phyloP scores from a whole-genome alignment of 2,113 vertebrate species.

The Catharus minimus region DNA sequence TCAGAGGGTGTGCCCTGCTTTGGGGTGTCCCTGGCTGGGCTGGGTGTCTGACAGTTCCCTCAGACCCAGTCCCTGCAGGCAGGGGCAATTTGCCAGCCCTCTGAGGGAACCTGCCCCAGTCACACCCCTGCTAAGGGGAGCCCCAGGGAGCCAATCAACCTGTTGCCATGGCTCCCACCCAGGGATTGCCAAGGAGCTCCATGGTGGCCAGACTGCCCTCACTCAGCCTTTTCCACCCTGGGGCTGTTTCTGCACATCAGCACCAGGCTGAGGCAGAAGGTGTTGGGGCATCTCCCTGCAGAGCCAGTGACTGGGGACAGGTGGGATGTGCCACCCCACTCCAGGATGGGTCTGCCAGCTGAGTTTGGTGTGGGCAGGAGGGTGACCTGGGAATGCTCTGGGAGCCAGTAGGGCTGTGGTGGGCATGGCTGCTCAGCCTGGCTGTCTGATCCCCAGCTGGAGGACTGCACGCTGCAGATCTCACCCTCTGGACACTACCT shows the following conservation, averaged over 20 bases:
- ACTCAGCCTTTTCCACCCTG: neutral
- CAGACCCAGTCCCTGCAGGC: neutral
- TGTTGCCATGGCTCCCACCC: neutral
- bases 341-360: neutral
- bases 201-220: rapidly evolving
- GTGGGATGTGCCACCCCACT: neutral
- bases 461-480: constrained; percentile 91
- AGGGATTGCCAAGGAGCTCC: neutral
- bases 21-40: neutral
- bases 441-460: constrained; percentile 76
- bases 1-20: neutral
- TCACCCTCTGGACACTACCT: constrained; percentile 88
- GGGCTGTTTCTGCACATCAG: neutral
- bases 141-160: neutral
- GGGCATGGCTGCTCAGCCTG: neutral
- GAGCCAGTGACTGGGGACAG: no score
- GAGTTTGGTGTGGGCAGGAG: rapidly evolving
- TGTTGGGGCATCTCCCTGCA: neutral
- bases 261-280: rapidly evolving
- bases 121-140: neutral
- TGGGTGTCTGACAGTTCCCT: neutral
- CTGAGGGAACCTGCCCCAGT: neutral
- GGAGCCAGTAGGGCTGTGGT: neutral
- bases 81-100: neutral
- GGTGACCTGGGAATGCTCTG: neutral